These are phyloP conservation scores for Coptodon bakossiorum DNA, from an alignment of 2,113 vertebrate genomes.

Conservation along the genomic window DNA sequence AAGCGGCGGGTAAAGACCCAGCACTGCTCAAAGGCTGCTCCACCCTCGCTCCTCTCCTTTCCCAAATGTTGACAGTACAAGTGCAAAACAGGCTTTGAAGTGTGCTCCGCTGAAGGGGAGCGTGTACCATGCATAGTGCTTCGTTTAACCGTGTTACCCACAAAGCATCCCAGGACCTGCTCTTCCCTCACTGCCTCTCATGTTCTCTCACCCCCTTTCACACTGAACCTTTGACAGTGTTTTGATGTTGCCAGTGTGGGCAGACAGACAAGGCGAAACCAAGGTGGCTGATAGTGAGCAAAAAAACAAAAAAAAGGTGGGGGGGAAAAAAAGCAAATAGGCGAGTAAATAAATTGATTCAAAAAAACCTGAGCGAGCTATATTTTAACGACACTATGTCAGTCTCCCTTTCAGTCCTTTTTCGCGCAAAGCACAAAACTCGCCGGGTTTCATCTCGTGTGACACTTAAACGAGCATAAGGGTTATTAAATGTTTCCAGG, in stretches of 20 bases:
- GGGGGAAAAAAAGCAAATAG: constrained; percentile 16
- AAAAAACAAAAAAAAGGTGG: fast-evolving
- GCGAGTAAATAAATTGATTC: constrained; percentile 55
- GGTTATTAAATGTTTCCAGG: constrained; percentile 64
- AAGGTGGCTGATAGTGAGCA: constrained; percentile 34
- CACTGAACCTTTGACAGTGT: constrained; percentile 43
- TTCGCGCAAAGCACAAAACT: constrained; percentile 7
- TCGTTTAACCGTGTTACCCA: constrained; percentile 69
- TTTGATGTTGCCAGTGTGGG: constrained; percentile 54
- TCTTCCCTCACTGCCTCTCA: constrained; percentile 19
- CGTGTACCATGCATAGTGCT: constrained; percentile 51
- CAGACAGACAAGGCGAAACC: constrained; percentile 24
- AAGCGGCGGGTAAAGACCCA: constrained; percentile 69
- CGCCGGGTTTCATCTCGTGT: constrained; percentile 60
- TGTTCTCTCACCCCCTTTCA: constrained; percentile 4
- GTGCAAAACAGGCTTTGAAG: constrained; percentile 77
- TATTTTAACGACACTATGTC: constrained; percentile 69
- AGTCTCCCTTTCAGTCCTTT: constrained; percentile 45
- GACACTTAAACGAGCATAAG: constrained; percentile 67
- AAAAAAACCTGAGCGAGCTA: constrained; percentile 30
- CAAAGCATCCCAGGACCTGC: constrained; percentile 67
- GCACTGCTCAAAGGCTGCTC: constrained; percentile 71
- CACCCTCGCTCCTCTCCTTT: constrained; percentile 61
- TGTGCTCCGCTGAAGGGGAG: constrained; percentile 63
- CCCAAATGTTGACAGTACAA: constrained; percentile 75